Evolutionary conservation across 2,888 invertebrate species (phyloP), one percentile per base, ranked within the genome.

Genomic region (Lamellibrachia satsuma): DNA sequence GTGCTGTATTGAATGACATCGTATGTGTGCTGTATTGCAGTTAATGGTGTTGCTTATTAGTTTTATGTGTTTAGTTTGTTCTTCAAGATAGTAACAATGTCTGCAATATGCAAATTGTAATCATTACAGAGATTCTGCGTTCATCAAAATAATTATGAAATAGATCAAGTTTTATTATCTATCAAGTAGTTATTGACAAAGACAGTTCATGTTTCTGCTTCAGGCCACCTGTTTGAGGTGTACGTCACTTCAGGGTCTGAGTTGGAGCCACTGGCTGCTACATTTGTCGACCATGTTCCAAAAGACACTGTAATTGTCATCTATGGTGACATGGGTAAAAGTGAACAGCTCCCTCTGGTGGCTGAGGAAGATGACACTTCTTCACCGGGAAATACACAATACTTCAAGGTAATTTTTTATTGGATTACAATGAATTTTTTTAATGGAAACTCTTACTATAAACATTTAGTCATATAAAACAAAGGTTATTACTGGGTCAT

Each of bases 331-430:
- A 94, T 94, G 75, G 95, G 95, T 7, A 94, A 94, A 92, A 95
- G 95, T 93, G 94, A 95, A 7, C 94, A 94, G 90, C 52, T 93
- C 8, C 92, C 91, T 51, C 90, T 93, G n/a, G 91, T 51, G 75
- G 52, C 90, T 39, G 92, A 92, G n/a, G 22, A 60, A 27, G 92
- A 90, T 51, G 93, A 93, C 52, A 92, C 94, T 27, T 96, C 95
- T 94, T 95, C 95, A 92, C 95, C 95, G 90, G 95, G 95, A 75
- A 95, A 95, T 93, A 94, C 95, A 92, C 95, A 96, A 92, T 94
- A 95, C 92, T 96, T 96, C 94, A 94, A 95, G 94, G 96, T 95
- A 93, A 94, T 22, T 6, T 75, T 75, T 75, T 6, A 75, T 75
- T 75, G 11, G 22, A 22, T 22, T 75, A 75, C 75, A 75, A 22